phyloP scores from a whole-genome alignment of 2,113 vertebrate species.

The Coregonus clupeaformis region DNA sequence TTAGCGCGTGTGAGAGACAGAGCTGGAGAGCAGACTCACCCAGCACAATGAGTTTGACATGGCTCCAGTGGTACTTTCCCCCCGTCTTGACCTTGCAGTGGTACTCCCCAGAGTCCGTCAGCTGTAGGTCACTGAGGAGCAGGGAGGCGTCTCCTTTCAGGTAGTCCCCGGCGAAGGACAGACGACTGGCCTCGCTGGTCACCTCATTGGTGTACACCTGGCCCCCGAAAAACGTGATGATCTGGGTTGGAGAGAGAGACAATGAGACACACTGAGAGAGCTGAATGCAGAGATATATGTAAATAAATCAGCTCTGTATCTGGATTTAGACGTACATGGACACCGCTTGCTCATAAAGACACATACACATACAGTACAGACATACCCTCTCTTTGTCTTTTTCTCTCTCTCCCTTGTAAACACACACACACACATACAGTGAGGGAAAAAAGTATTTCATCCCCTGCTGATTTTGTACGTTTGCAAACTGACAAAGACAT shows the following conservation, averaged over 20 bases:
- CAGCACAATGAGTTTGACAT: constrained; percentile 88
- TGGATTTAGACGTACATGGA: no score
- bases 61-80: constrained; percentile 88
- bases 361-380: no score
- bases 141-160: constrained; percentile 90
- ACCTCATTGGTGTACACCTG: constrained; percentile 83
- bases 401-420: no score
- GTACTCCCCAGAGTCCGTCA: constrained; percentile 89
- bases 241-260: constrained; percentile 65
- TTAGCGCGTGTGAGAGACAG: constrained; percentile 26
- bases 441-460: no score
- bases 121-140: constrained; percentile 87
- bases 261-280: constrained; percentile 14
- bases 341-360: no score
- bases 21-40: constrained; percentile 73
- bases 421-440: no score
- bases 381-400: no score
- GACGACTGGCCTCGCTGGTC: constrained; percentile 78
- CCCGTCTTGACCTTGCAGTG: constrained; percentile 95
- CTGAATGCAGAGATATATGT: background rate
- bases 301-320: background rate
- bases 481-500: no score
- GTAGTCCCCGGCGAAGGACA: constrained; percentile 91
- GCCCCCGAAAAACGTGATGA: constrained; percentile 91
- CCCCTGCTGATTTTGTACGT: no score